These are phyloP conservation scores for Tetragnatha versicolor DNA, from an alignment of 1,140 invertebrate species.

Conservation along the genomic window DNA sequence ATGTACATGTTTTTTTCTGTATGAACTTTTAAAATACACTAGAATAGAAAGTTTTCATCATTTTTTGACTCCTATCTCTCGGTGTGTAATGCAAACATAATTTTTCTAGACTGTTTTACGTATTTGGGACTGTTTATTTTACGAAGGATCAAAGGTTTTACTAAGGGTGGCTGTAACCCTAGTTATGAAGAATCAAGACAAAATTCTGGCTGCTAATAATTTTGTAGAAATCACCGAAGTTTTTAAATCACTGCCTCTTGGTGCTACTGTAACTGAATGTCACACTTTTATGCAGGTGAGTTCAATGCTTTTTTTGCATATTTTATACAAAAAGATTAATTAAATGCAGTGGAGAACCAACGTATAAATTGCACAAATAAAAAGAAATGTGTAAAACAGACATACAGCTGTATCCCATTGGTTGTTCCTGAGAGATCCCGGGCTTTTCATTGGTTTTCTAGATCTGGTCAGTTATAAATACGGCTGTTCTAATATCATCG, in stretches of 20 bases:
- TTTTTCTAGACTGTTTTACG: constrained; percentile 79
- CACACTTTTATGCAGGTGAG: constrained; percentile 84
- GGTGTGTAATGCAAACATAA: neutral
- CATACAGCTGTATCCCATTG: too few relatives aligned
- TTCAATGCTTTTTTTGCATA: constrained; percentile 2
- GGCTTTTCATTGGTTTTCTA: too few relatives aligned
- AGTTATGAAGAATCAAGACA: constrained; percentile 75
- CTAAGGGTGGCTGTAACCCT: constrained; percentile 86
- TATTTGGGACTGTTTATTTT: constrained; percentile 95
- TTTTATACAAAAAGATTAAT: too few relatives aligned
- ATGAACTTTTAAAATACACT: constrained; percentile 32
- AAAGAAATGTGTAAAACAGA: too few relatives aligned
- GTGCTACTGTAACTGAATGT: constrained; percentile 77
- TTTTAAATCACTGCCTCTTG: constrained; percentile 79
- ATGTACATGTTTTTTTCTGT: constrained; percentile 8
- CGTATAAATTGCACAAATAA: too few relatives aligned
- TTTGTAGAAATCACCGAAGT: constrained; percentile 77
- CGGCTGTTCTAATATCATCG: too few relatives aligned
- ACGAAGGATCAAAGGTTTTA: constrained; percentile 88
- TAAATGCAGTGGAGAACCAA: too few relatives aligned
- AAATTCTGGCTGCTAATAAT: constrained; percentile 77
- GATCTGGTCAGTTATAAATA: too few relatives aligned
- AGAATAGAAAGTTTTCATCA: too few relatives aligned
- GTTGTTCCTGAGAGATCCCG: too few relatives aligned
- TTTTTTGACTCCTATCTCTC: neutral